Conservation (phyloP, 2,797 vertebrate genomes). For the Paguma larvata region DNA sequence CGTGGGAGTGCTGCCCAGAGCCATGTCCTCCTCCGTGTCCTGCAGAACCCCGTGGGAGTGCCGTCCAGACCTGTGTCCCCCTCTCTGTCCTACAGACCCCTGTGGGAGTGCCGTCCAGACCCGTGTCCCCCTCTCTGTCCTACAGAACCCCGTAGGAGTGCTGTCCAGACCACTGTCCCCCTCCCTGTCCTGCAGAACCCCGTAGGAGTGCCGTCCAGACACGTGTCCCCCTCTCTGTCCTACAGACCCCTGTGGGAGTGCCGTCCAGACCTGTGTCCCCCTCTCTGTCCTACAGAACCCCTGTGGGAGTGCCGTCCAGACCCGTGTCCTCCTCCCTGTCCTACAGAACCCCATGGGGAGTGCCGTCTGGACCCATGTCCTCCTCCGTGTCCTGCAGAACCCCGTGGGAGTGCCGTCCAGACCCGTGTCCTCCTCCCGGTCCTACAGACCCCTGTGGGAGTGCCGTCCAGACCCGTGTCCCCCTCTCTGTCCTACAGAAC, state of each 20-base stretch:
- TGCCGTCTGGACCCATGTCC: rapidly evolving
- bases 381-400: rapidly evolving
- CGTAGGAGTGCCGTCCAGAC: no score
- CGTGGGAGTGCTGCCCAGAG: background rate
- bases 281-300: rapidly evolving
- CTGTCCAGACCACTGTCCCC: rapidly evolving
- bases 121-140: no score
- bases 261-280: rapidly evolving
- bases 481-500: background rate
- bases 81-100: rapidly evolving
- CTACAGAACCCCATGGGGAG: background rate
- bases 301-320: no score
- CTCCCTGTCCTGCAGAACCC: rapidly evolving
- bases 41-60: rapidly evolving
- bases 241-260: background rate
- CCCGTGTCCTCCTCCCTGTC: background rate
- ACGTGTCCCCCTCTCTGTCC: no score
- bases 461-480: rapidly evolving
- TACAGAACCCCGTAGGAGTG: no score
- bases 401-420: background rate
- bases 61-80: rapidly evolving
- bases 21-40: rapidly evolving
- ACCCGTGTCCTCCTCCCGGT: background rate
- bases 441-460: background rate
- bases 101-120: rapidly evolving